Percentiles rank a stretch among this genome's conserved stretches.
These are phyloP conservation scores for Tanaodytes sp. DNA, from an alignment of 2,888 invertebrate genomes.

Conservation along the genomic window DNA sequence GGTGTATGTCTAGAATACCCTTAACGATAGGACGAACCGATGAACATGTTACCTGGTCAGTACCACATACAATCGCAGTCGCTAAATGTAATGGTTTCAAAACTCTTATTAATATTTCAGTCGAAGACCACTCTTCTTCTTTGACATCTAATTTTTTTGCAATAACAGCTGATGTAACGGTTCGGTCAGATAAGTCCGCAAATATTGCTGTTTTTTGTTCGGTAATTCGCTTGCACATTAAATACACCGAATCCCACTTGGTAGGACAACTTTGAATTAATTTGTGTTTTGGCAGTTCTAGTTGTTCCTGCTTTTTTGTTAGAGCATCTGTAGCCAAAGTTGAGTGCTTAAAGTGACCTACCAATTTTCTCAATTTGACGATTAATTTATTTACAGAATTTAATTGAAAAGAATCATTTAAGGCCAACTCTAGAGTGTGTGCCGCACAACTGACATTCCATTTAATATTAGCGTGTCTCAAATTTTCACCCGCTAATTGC, in stretches of 20 bases:
- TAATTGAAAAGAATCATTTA: slow-evolving; percentile 9
- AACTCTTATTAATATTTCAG: neutral
- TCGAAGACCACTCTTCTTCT: slow-evolving; percentile 1
- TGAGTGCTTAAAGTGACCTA: slow-evolving; percentile 25
- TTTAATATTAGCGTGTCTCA: neutral
- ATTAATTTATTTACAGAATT: neutral
- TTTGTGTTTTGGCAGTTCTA: neutral
- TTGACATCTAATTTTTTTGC: slow-evolving; percentile 9
- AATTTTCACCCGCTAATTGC: neutral
- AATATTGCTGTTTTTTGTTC: slow-evolving; percentile 1
- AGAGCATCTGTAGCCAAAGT: slow-evolving; percentile 4
- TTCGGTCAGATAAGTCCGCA: slow-evolving; percentile 8
- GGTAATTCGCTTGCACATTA: slow-evolving; percentile 7
- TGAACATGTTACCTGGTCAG: neutral
- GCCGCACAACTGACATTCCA: slow-evolving; percentile 23
- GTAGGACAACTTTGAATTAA: slow-evolving; percentile 22
- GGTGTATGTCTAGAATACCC: slow-evolving; percentile 1
- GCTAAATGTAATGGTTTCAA: slow-evolving; percentile 7
- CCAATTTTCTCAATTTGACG: slow-evolving; percentile 11
- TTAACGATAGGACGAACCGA: neutral
- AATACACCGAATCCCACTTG: slow-evolving; percentile 11
- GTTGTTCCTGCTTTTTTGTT: slow-evolving; percentile 3
- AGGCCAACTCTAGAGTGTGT: slow-evolving; percentile 9
- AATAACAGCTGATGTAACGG: neutral
- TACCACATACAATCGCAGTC: neutral